Conservation (phyloP, 2,797 vertebrate genomes). For the Alosa sapidissima region DNA sequence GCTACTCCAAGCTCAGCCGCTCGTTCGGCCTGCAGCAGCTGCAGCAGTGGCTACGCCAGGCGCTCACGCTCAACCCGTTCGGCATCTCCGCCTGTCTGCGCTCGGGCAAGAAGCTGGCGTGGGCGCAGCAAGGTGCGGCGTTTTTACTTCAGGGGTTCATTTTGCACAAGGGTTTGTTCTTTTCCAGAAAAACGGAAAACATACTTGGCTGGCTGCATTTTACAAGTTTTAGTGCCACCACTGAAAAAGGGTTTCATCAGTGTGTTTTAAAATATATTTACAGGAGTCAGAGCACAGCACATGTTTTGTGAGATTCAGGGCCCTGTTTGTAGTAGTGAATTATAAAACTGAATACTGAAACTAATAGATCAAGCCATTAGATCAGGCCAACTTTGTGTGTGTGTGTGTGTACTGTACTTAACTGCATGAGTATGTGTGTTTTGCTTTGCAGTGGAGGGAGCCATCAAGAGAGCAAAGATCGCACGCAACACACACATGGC, state of each 20-base stretch:
- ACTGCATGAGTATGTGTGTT: neutral
- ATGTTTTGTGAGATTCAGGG: neutral
- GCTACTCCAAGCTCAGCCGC: constrained; percentile 76
- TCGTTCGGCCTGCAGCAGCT: constrained; percentile 82
- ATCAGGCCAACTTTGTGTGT: neutral
- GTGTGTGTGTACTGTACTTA: neutral
- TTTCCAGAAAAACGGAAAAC: neutral
- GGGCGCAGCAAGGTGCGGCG: constrained; percentile 89
- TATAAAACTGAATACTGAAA: neutral
- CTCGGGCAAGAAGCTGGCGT: constrained; percentile 88
- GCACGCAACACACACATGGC: constrained; percentile 81
- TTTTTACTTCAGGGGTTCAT: neutral
- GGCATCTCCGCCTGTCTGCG: constrained; percentile 85
- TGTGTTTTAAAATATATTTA: neutral
- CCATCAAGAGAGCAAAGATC: constrained; percentile 88
- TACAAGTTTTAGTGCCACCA: neutral
- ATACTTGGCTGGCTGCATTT: neutral
- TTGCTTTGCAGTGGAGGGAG: constrained; percentile 83
- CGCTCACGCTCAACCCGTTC: constrained; percentile 83
- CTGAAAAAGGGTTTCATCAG: neutral
- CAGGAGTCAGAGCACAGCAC: neutral
- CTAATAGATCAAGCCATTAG: neutral
- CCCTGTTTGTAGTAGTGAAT: neutral
- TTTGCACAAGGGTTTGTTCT: neutral
- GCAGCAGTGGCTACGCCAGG: constrained; percentile 80